These are phyloP conservation scores for Tokudaia muenninki DNA, from an alignment of 2,797 vertebrate species.

Conservation along the genomic window DNA sequence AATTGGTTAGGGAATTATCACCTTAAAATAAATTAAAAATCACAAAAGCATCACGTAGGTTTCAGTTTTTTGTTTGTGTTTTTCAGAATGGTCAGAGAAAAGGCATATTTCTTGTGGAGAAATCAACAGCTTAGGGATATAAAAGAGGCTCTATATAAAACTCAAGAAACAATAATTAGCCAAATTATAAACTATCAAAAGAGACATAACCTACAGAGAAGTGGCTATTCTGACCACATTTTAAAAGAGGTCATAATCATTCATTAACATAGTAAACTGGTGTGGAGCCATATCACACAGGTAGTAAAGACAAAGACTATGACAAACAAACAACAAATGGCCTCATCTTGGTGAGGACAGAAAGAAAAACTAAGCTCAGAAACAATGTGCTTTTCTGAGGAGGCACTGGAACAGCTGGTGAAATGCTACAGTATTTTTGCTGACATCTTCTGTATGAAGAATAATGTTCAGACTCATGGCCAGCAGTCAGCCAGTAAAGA, in stretches of 20 bases:
- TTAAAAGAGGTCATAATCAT: background rate
- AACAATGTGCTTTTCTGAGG: background rate
- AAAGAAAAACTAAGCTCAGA: conserved; percentile 16
- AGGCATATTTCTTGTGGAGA: background rate
- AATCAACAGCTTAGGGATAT: background rate
- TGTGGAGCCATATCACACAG: background rate
- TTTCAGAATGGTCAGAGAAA: background rate
- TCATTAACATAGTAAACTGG: conserved; percentile 6
- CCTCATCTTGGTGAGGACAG: background rate
- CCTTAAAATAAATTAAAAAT: background rate
- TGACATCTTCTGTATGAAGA: background rate
- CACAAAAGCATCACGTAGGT: background rate
- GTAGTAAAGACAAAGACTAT: conserved; percentile 18
- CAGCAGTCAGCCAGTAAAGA: background rate
- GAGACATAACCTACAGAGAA: conserved; percentile 27
- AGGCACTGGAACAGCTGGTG: background rate
- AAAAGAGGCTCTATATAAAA: conserved; percentile 27
- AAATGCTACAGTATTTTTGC: background rate
- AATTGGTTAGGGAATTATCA: background rate
- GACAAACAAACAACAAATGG: conserved; percentile 4
- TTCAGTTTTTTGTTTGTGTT: background rate
- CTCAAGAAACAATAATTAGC: background rate
- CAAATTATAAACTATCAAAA: conserved; percentile 47
- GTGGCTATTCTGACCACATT: background rate
- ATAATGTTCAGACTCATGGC: background rate